Percentiles rank a stretch among this genome's conserved stretches.
Evolutionary conservation across 2,888 invertebrate genomes (phyloP).

Genomic region (Patella caerulea): DNA sequence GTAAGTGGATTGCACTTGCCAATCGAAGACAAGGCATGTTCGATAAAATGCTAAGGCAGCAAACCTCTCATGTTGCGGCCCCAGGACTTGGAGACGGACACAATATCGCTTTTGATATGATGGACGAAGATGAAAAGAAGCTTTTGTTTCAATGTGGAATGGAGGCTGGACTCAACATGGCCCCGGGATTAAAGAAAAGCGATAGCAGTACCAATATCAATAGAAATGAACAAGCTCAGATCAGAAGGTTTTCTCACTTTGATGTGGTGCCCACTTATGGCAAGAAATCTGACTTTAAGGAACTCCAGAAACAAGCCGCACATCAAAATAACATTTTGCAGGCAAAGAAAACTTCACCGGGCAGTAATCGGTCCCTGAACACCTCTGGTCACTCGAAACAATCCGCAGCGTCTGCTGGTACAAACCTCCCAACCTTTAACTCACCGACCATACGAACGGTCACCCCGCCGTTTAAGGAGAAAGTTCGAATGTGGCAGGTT

Average conservation of each 20-base stretch:
- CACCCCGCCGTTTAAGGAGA: constrained; percentile 32
- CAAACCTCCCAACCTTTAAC: constrained; percentile 26
- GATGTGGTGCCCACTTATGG: constrained; percentile 39
- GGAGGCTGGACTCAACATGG: constrained; percentile 37
- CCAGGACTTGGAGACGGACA: constrained; percentile 12
- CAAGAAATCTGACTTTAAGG: constrained; percentile 44
- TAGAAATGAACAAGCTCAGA: not conserved
- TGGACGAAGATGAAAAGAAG: constrained; percentile 43
- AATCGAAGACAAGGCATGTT: constrained; percentile 36
- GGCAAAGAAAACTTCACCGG: not conserved
- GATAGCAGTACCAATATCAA: constrained; percentile 39
- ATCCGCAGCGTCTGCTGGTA: constrained; percentile 15
- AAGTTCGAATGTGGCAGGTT: constrained; percentile 51
- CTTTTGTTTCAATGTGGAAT: constrained; percentile 36
- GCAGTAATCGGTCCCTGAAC: constrained; percentile 14
- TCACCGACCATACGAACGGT: constrained; percentile 30
- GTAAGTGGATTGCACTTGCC: constrained; percentile 48
- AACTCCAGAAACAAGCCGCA: constrained; percentile 42
- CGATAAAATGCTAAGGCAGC: constrained; percentile 44
- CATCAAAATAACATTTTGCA: constrained; percentile 21
- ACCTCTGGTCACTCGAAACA: constrained; percentile 4
- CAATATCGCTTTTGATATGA: constrained; percentile 24
- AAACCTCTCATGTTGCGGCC: constrained; percentile 24
- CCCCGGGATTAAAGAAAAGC: constrained; percentile 39
- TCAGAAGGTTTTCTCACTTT: constrained; percentile 35